Percentiles rank a stretch among this genome's conserved stretches.
phyloP scores from a whole-genome alignment of 2,113 vertebrate genomes.

The Vanacampus margaritifer region DNA sequence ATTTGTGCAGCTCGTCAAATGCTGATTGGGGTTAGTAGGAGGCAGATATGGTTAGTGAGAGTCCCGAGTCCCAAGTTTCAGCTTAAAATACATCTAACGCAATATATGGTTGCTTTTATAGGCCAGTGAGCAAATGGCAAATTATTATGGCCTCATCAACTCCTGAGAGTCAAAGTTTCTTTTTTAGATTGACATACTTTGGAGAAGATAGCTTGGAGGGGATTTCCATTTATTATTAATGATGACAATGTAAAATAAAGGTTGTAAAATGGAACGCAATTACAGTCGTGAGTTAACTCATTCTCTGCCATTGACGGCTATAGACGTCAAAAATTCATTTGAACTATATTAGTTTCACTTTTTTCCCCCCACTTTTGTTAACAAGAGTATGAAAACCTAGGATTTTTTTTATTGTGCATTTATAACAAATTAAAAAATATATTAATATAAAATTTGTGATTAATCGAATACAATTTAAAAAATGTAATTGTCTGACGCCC shows the following conservation, averaged over 20 bases:
- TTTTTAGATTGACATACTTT: conserved; percentile 47
- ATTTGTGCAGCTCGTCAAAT: neutral
- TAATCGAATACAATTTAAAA: too few species aligned
- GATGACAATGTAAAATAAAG: neutral
- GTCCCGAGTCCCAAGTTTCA: neutral
- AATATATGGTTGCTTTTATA: conserved; percentile 1
- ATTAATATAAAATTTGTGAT: too few species aligned
- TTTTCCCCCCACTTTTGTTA: too few species aligned
- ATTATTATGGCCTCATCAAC: conserved; percentile 30
- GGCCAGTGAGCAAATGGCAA: conserved; percentile 33
- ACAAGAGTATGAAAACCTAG: too few species aligned
- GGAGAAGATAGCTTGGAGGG: conserved; percentile 32
- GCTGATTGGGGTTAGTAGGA: neutral
- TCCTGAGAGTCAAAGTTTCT: conserved; percentile 42
- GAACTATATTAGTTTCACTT: too few species aligned
- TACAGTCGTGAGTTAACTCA: too few species aligned
- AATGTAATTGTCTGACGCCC: too few species aligned
- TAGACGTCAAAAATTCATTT: too few species aligned
- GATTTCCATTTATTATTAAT: neutral
- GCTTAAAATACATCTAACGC: neutral
- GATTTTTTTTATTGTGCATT: too few species aligned
- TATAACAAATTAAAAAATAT: too few species aligned
- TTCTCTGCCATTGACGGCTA: too few species aligned
- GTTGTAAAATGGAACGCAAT: too few species aligned
- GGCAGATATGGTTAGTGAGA: neutral